Percentiles rank a stretch among this genome's conserved stretches.
These are phyloP conservation scores for Trissolcus brochymenae DNA, from an alignment of 2,888 invertebrate genomes.

Conservation along the genomic window DNA sequence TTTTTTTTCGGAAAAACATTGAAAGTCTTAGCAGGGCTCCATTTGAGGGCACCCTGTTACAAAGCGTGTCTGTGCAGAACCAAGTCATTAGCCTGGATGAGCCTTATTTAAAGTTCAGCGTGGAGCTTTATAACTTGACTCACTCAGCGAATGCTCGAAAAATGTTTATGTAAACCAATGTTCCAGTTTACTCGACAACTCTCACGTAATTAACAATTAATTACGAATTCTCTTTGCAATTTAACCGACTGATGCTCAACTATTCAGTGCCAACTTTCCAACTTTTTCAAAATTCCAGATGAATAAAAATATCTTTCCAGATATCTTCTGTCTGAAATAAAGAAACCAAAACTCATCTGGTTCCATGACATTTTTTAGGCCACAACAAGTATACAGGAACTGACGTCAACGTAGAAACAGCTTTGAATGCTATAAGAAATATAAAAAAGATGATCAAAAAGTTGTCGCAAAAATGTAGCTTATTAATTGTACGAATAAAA, in stretches of 20 bases:
- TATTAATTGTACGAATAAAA: too few relatives aligned
- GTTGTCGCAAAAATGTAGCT: too few relatives aligned
- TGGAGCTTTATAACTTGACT: conserved; percentile 3
- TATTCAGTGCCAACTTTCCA: neutral
- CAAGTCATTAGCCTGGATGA: conserved; percentile 7
- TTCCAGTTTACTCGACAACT: conserved; percentile 1
- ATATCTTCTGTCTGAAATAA: too few relatives aligned
- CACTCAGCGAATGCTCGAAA: neutral
- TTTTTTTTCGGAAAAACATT: neutral
- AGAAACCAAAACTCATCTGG: too few relatives aligned
- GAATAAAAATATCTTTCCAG: too few relatives aligned
- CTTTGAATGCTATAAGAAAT: too few relatives aligned
- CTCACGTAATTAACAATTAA: too few relatives aligned
- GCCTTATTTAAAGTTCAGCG: conserved; percentile 4
- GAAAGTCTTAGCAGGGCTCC: neutral
- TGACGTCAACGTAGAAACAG: too few relatives aligned
- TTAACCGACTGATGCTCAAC: conserved; percentile 1
- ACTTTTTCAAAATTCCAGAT: too few relatives aligned
- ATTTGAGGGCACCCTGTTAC: neutral
- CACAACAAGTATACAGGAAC: too few relatives aligned
- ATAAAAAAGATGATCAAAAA: too few relatives aligned
- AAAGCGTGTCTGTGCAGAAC: neutral
- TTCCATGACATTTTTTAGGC: too few relatives aligned
- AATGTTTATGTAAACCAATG: conserved; percentile 2
- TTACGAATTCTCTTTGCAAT: neutral